Conservation (phyloP, 2,888 invertebrate species). For the Chamaedrilus cognettii region DNA sequence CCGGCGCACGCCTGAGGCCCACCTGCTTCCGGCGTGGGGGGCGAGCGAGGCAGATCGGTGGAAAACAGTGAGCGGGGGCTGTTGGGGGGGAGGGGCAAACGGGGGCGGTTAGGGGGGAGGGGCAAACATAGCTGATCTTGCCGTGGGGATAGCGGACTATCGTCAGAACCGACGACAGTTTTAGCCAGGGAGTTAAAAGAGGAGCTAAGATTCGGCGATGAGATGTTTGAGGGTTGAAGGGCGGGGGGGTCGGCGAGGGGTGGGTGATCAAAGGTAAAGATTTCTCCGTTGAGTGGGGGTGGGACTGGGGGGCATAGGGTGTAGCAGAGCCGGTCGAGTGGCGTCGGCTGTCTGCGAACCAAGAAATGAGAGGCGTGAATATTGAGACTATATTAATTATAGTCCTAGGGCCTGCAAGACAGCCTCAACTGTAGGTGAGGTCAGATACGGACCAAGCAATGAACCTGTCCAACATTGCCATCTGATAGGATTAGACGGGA, state of each 20-base stretch:
- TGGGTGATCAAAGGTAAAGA: neutral
- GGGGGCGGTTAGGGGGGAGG: no score
- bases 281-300: neutral
- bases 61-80: neutral
- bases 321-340: slow-evolving; percentile 35
- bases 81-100: neutral
- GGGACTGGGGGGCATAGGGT: neutral
- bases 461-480: no score
- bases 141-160: no score
- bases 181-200: no score
- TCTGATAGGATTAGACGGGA: no score
- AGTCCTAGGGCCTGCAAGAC: no score
- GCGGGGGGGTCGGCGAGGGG: neutral
- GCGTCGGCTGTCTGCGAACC: slow-evolving; percentile 33
- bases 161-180: neutral
- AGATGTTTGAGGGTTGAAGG: neutral
- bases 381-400: no score
- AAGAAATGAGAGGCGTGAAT: no score
- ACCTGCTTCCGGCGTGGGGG: neutral
- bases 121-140: no score
- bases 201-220: neutral
- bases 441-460: no score
- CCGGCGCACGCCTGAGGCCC: slow-evolving; percentile 28
- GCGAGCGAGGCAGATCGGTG: neutral
- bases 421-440: no score